phyloP scores from a whole-genome alignment of 2,797 vertebrate genomes.

The Threskiornis aethiopicus region DNA sequence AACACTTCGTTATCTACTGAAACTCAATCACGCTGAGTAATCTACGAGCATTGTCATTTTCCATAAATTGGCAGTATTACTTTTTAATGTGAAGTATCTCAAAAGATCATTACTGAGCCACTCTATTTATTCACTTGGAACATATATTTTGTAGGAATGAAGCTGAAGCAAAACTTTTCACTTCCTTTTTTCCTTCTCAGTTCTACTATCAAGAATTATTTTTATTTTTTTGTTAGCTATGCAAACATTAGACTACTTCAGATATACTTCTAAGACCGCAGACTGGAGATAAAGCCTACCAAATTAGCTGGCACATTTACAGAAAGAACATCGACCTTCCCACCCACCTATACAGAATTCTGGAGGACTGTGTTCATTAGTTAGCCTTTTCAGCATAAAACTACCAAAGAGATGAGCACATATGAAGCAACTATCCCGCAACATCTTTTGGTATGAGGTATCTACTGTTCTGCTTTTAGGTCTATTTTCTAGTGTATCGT shows the following conservation, averaged over 20 bases:
- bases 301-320: neutral
- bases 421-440: neutral
- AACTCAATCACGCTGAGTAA: neutral
- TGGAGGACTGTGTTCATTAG: neutral
- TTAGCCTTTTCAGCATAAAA: neutral
- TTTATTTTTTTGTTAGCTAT: neutral
- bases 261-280: neutral
- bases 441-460: neutral
- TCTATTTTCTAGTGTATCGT: neutral
- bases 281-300: neutral
- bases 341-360: neutral
- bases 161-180: neutral
- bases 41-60: neutral
- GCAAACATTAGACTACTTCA: neutral
- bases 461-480: neutral
- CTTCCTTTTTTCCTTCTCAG: neutral
- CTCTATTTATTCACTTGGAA: neutral
- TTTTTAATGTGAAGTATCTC: neutral
- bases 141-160: neutral
- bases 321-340: neutral
- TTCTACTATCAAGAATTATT: neutral
- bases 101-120: neutral
- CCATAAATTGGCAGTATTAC: neutral
- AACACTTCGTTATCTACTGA: neutral
- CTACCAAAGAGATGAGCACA: neutral